Evolutionary conservation across 2,113 vertebrate genomes (phyloP).

Genomic region (Chaetodon auriga): DNA sequence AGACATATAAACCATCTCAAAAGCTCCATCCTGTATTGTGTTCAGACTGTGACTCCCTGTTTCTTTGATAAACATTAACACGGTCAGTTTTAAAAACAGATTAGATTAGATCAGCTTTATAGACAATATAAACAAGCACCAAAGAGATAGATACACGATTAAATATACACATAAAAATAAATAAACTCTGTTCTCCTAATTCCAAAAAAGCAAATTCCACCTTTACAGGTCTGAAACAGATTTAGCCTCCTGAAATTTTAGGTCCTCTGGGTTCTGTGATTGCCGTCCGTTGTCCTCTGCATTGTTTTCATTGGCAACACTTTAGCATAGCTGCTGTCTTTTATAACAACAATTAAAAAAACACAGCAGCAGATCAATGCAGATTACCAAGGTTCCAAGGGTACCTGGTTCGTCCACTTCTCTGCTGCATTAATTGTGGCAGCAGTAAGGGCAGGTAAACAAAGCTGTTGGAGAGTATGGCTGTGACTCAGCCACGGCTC

Average conservation of each 20-base stretch:
- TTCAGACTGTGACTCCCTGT: background rate
- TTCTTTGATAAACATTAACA: background rate
- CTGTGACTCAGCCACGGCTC: constrained; percentile 68
- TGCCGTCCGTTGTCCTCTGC: constrained; percentile 47
- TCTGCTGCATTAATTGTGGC: constrained; percentile 72
- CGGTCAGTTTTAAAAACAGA: background rate
- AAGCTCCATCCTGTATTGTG: background rate
- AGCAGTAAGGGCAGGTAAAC: constrained; percentile 78
- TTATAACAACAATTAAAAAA: constrained; percentile 61
- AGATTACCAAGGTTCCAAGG: constrained; percentile 63
- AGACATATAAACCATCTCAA: background rate
- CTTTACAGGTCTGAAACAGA: constrained; percentile 16
- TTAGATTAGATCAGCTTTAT: background rate
- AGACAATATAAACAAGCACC: background rate
- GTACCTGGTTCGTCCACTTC: constrained; percentile 68
- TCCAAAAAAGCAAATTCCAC: background rate
- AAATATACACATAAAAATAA: background rate
- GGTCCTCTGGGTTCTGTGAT: constrained; percentile 30
- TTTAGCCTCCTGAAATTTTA: constrained; percentile 38
- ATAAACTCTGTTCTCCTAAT: background rate
- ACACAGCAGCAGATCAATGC: constrained; percentile 57
- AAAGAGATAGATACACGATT: background rate
- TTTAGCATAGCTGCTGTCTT: constrained; percentile 66
- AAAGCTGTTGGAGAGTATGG: constrained; percentile 74
- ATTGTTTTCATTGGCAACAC: constrained; percentile 65